Evolutionary conservation across 2,888 invertebrate species (phyloP).

Genomic region (Drosophila macrothrix): DNA sequence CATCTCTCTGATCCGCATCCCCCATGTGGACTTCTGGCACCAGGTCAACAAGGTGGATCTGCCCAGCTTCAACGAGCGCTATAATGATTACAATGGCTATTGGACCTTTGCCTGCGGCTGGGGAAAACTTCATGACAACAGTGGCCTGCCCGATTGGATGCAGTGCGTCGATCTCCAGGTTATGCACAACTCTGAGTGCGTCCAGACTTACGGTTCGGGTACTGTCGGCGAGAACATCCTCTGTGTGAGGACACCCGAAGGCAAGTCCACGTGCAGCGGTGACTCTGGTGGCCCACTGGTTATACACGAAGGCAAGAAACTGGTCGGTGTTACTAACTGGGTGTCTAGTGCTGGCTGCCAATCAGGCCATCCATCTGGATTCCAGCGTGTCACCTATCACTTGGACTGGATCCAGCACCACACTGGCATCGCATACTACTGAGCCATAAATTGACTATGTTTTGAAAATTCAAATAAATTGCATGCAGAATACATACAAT

Average conservation of each 20-base stretch:
- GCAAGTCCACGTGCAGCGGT: conserved; percentile 73
- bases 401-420: conserved; percentile 69
- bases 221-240: conserved; percentile 51
- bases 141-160: conserved; percentile 71
- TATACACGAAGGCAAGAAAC: conserved; percentile 46
- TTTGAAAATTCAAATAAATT: neutral
- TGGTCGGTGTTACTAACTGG: conserved; percentile 75
- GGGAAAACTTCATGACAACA: conserved; percentile 69
- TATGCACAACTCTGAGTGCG: conserved; percentile 79
- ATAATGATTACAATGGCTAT: conserved; percentile 51
- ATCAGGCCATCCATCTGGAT: conserved; percentile 65
- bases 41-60: conserved; percentile 57
- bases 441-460: conserved; percentile 3
- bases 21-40: conserved; percentile 59
- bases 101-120: conserved; percentile 72
- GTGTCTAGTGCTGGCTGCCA: conserved; percentile 59
- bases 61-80: conserved; percentile 54
- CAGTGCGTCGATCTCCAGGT: conserved; percentile 82
- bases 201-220: conserved; percentile 30
- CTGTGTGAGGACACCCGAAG: conserved; percentile 65
- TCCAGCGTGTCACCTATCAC: conserved; percentile 70
- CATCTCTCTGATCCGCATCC: conserved; percentile 69
- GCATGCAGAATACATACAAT: too few species aligned
- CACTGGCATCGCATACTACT: conserved; percentile 67
- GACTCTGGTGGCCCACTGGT: conserved; percentile 83